These are phyloP conservation scores for Peromyscus nudipes DNA, from an alignment of 2,797 vertebrate genomes.

Conservation along the genomic window DNA sequence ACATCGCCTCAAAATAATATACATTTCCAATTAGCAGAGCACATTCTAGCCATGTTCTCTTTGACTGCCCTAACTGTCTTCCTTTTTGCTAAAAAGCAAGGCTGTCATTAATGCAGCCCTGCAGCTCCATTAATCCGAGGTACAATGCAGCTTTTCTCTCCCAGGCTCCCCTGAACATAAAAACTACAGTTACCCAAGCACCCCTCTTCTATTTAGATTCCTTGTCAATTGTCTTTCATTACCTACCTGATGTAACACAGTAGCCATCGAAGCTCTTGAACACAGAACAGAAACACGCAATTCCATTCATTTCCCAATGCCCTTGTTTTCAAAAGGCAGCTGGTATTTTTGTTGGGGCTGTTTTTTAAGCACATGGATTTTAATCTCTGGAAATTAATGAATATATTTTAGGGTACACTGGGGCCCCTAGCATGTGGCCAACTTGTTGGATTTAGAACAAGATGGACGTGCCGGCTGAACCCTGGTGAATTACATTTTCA, in stretches of 20 bases:
- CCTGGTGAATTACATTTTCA: conserved; percentile 40
- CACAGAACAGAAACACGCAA: conserved; percentile 82
- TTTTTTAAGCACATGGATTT: conserved; percentile 44
- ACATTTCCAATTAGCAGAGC: conserved; percentile 90
- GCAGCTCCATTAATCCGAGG: conserved; percentile 89
- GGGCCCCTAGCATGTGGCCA: conserved; percentile 23
- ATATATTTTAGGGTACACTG: conserved; percentile 40
- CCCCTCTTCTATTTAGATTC: conserved; percentile 84
- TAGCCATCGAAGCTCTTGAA: conserved; percentile 86
- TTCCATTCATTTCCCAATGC: conserved; percentile 78
- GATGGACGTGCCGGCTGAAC: background rate
- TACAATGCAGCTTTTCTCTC: conserved; percentile 90
- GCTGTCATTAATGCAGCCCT: conserved; percentile 90
- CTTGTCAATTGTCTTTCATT: conserved; percentile 89
- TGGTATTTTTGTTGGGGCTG: conserved; percentile 46
- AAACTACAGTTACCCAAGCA: conserved; percentile 89
- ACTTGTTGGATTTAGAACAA: conserved; percentile 66
- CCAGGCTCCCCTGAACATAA: conserved; percentile 85
- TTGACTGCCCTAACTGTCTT: conserved; percentile 90
- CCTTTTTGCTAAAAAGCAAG: conserved; percentile 89
- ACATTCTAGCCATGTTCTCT: conserved; percentile 90
- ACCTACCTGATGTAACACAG: conserved; percentile 89
- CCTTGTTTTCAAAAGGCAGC: conserved; percentile 67
- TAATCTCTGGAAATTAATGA: conserved; percentile 62
- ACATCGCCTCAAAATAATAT: conserved; percentile 87